phyloP scores from a whole-genome alignment of 1,140 invertebrate genomes.

The Drosophila repletoides region DNA sequence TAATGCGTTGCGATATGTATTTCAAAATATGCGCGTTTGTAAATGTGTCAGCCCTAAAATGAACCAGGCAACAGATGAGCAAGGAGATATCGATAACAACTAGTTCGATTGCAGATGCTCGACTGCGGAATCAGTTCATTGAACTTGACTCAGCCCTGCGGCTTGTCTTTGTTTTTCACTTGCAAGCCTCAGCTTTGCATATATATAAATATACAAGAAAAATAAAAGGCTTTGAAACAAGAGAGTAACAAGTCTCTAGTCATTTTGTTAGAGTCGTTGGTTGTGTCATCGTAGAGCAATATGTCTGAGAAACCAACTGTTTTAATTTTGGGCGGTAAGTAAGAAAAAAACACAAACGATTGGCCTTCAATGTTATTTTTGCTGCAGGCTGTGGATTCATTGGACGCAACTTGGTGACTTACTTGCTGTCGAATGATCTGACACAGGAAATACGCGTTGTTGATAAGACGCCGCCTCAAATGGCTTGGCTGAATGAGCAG shows the following conservation, averaged over 20 bases:
- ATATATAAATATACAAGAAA: background rate
- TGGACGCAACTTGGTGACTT: slow-evolving; percentile 92
- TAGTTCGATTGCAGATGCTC: no score
- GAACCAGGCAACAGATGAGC: no score
- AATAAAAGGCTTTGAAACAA: slow-evolving; percentile 16
- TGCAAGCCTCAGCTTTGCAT: background rate
- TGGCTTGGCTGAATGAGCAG: slow-evolving; percentile 91
- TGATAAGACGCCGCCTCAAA: slow-evolving; percentile 96
- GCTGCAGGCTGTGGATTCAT: slow-evolving; percentile 93
- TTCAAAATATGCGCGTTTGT: no score
- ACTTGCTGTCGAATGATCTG: slow-evolving; percentile 90
- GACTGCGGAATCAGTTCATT: no score
- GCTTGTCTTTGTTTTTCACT: no score
- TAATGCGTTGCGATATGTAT: no score
- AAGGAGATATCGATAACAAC: no score
- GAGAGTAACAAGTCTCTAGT: slow-evolving; percentile 27
- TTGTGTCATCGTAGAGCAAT: slow-evolving; percentile 44
- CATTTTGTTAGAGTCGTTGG: slow-evolving; percentile 39
- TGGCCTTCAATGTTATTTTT: background rate
- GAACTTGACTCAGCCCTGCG: no score
- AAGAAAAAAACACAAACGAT: background rate
- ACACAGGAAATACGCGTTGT: slow-evolving; percentile 90
- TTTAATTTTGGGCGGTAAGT: slow-evolving; percentile 80
- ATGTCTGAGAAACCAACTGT: slow-evolving; percentile 81
- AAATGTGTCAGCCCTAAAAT: no score